These are phyloP conservation scores for Nineta flava DNA, from an alignment of 2,888 invertebrate species.

Conservation along the genomic window DNA sequence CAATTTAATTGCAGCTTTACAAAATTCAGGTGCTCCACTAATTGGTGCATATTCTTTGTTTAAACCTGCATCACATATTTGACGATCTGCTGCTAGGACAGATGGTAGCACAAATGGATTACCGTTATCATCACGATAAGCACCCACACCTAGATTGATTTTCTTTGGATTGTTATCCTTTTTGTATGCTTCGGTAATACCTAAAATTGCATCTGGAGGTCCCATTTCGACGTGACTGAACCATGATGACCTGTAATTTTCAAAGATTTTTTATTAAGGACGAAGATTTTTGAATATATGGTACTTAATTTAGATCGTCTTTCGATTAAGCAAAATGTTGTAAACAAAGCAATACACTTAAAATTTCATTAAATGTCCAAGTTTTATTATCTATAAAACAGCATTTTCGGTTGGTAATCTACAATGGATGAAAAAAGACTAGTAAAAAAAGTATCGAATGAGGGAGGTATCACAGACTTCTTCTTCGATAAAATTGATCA, in stretches of 20 bases:
- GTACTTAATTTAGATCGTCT: too few species aligned
- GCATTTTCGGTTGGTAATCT: too few species aligned
- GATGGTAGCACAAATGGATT: constrained; percentile 90
- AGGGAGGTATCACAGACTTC: too few species aligned
- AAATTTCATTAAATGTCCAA: too few species aligned
- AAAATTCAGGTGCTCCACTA: constrained; percentile 70
- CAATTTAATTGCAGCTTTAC: constrained; percentile 64
- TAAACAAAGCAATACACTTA: too few species aligned
- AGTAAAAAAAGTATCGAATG: too few species aligned
- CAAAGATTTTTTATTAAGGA: constrained; percentile 16
- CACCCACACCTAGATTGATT: constrained; percentile 91
- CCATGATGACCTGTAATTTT: constrained; percentile 48
- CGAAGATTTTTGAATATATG: too few species aligned
- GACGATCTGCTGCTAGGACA: constrained; percentile 73
- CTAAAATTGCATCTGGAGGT: constrained; percentile 95
- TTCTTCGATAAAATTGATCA: too few species aligned
- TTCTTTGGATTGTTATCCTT: constrained; percentile 81
- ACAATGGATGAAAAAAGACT: too few species aligned
- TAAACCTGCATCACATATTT: constrained; percentile 44
- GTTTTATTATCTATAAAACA: too few species aligned
- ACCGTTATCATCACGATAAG: constrained; percentile 94
- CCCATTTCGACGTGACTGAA: constrained; percentile 88
- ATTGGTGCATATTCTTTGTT: constrained; percentile 96
- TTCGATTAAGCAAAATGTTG: too few species aligned
- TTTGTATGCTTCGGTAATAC: constrained; percentile 93